Evolutionary conservation across 2,888 invertebrate species (phyloP), one percentile per base, ranked within the genome.

Genomic region (Aspidiotus rigidus): DNA sequence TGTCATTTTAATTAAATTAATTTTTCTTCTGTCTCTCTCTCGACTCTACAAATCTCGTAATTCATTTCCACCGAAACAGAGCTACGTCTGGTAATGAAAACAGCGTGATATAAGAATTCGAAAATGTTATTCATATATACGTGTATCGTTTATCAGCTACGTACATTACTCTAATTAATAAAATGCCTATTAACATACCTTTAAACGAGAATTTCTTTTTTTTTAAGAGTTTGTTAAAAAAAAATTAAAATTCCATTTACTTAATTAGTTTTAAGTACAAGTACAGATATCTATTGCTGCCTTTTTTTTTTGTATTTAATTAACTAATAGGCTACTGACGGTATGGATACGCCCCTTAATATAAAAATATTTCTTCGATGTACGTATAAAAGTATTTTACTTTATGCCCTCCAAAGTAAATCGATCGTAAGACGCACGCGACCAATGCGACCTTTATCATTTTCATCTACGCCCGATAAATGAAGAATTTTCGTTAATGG

Each of bases 241-340:
- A 64, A 55, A 64, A 64, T 64, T 64, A 64, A 64, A 64, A 64
- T 64, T 64, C 64, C 64, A 64, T 64, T 64, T 64, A 64, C 64
- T 64, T 64, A 64, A 64, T 64, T 64, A 64, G 55, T 64, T 64
- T 64, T 64, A 64, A 64, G 55, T 64, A 64, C 64, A 16, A 15
- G n/a, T 60, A 28, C 39, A 60, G 28, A 13, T 60, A 60, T 39
- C 16, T 13, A 28, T 28, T 10, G 8, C n/a, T 28, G 44, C 41
- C 41, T 64, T 28, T 64, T 64, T 28, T 64, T 44, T 64, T 54
- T 15, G 28, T 15, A 15, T 64, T 64, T 64, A 64, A 64, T 64
- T 64, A 64, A 64, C 64, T 64, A 64, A 64, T 64, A 64, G 64
- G 64, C 64, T 41, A 41, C 54, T 54, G 64, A 64, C 55, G 64